Conservation (phyloP, 2,113 vertebrate species). For the Acanthochromis polyacanthus region DNA sequence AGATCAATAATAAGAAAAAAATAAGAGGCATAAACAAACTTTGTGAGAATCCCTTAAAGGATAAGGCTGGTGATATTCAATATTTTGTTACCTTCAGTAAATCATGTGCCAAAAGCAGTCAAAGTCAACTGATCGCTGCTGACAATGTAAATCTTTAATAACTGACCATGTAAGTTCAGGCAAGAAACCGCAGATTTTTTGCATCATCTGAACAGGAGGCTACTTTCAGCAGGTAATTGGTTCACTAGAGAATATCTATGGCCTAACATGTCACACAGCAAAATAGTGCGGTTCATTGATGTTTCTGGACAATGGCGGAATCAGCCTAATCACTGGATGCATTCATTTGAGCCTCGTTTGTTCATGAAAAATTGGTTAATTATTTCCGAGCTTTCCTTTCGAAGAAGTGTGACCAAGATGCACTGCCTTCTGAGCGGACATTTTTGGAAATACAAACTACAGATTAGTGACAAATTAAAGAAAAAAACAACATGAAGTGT, state of each 20-base stretch:
- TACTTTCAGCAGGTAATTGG: background rate
- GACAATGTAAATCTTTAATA: background rate
- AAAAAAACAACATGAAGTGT: too few relatives aligned
- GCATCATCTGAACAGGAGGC: background rate
- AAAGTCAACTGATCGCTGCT: background rate
- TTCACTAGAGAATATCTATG: background rate
- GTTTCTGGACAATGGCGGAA: constrained; percentile 10
- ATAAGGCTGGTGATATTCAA: background rate
- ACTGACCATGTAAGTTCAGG: background rate
- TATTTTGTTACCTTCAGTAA: background rate
- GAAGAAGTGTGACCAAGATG: background rate
- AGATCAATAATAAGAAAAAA: too few relatives aligned
- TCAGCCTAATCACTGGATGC: background rate
- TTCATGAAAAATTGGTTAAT: background rate
- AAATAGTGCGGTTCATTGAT: background rate
- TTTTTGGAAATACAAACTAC: too few relatives aligned
- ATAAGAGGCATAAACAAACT: too few relatives aligned
- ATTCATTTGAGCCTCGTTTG: background rate
- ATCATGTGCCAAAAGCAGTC: background rate
- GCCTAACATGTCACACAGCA: background rate
- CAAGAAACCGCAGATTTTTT: background rate
- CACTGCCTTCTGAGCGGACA: too few relatives aligned
- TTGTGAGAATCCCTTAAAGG: too few relatives aligned
- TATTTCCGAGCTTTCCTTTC: background rate
- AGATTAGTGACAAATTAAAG: too few relatives aligned